Conservation (phyloP, 2,888 invertebrate species). For the Thecophora atra region DNA sequence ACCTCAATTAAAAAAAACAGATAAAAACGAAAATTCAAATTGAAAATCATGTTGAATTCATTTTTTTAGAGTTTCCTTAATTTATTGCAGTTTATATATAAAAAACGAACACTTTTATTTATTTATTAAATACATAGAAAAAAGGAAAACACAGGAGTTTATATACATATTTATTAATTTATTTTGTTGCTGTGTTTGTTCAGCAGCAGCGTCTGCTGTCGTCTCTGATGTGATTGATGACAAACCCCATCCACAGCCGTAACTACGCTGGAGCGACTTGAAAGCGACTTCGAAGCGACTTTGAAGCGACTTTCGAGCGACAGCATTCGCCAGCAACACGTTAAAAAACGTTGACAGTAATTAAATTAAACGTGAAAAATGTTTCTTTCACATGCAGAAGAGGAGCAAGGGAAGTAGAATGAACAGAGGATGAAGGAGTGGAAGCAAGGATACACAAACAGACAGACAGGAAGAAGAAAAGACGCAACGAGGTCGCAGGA, state of each 20-base stretch:
- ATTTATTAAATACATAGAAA: too few relatives aligned
- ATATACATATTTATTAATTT: not conserved
- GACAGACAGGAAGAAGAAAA: not conserved
- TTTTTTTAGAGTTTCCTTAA: too few relatives aligned
- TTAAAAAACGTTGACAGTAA: conserved; percentile 38
- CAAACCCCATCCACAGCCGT: too few relatives aligned
- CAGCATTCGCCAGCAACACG: not conserved
- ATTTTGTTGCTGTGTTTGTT: not conserved
- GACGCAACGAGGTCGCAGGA: not conserved
- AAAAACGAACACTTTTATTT: too few relatives aligned
- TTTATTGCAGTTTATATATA: too few relatives aligned
- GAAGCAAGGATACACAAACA: not conserved
- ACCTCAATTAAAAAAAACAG: too few relatives aligned
- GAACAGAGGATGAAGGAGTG: not conserved
- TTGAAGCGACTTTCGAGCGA: not conserved
- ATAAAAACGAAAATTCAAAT: not conserved
- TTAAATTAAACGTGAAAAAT: conserved; percentile 41
- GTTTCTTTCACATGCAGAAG: conserved; percentile 1
- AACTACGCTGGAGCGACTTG: too few relatives aligned
- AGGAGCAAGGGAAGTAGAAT: not conserved
- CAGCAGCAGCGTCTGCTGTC: not conserved
- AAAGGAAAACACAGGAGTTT: too few relatives aligned
- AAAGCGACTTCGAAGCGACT: not conserved
- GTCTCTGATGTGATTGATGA: not conserved
- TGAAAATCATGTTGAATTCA: too few relatives aligned